phyloP scores from a whole-genome alignment of 2,113 vertebrate species.

The Cromileptes altivelis region DNA sequence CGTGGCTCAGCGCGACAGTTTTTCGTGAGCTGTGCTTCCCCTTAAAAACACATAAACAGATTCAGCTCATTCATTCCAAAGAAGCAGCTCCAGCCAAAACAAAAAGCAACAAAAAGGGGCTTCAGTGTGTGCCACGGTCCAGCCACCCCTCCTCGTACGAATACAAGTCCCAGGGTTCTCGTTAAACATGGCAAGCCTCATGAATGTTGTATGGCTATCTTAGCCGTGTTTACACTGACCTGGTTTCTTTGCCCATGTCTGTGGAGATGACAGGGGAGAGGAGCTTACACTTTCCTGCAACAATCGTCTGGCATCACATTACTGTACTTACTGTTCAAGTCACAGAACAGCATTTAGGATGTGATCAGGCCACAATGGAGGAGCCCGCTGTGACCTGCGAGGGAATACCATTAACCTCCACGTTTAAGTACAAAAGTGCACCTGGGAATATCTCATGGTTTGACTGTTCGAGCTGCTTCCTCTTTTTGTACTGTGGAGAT shows the following conservation, averaged over 20 bases:
- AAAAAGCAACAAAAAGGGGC: slow-evolving; percentile 46
- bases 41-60: slow-evolving; percentile 64
- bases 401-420: slow-evolving; percentile 8
- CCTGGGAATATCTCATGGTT: background rate
- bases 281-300: slow-evolving; percentile 55
- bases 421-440: slow-evolving; percentile 6
- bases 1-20: slow-evolving; percentile 54
- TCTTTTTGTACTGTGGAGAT: background rate
- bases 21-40: slow-evolving; percentile 53
- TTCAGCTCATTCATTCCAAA: slow-evolving; percentile 69
- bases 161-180: slow-evolving; percentile 80
- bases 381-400: slow-evolving; percentile 3
- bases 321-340: slow-evolving; percentile 69
- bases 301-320: slow-evolving; percentile 57
- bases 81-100: slow-evolving; percentile 55
- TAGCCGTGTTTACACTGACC: slow-evolving; percentile 80
- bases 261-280: slow-evolving; percentile 58
- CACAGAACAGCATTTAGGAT: slow-evolving; percentile 39
- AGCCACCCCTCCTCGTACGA: slow-evolving; percentile 48
- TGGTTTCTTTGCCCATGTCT: slow-evolving; percentile 68
- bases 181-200: slow-evolving; percentile 77
- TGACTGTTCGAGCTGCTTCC: background rate
- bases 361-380: slow-evolving; percentile 33
- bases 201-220: slow-evolving; percentile 82
- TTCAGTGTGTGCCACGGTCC: slow-evolving; percentile 15